These are phyloP conservation scores for Hypanus sabinus DNA, from an alignment of 2,113 vertebrate species.

Conservation along the genomic window DNA sequence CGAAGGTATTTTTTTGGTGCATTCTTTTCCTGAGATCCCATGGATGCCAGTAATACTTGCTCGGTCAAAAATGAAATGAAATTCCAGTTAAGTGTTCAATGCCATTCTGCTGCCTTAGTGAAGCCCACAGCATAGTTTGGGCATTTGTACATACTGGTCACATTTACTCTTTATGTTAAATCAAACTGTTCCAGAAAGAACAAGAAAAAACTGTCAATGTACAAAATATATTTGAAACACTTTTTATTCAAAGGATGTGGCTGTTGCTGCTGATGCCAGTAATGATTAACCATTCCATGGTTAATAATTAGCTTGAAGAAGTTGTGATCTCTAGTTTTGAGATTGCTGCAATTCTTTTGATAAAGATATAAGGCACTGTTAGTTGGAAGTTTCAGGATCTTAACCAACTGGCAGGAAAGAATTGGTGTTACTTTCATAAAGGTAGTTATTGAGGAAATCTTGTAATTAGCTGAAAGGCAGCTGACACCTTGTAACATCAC, in stretches of 20 bases:
- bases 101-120: not conserved
- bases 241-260: not conserved
- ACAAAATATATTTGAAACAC: not conserved
- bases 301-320: no score
- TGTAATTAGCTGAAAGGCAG: no score
- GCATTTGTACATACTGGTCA: not conserved
- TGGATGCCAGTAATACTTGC: not conserved
- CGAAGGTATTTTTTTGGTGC: not conserved
- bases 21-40: not conserved
- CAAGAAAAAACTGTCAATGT: not conserved
- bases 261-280: no score
- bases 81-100: not conserved
- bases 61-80: conserved; percentile 1
- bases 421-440: not conserved
- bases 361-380: not conserved
- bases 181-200: not conserved
- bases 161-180: not conserved
- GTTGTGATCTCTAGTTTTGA: no score
- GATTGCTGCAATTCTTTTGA: not conserved
- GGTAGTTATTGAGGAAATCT: no score
- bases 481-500: no score
- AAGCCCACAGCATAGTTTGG: not conserved
- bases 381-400: not conserved
- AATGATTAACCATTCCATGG: no score
- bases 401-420: not conserved